Evolutionary conservation across 2,797 vertebrate species (phyloP).

Genomic region (Pyrrhura leucotis): DNA sequence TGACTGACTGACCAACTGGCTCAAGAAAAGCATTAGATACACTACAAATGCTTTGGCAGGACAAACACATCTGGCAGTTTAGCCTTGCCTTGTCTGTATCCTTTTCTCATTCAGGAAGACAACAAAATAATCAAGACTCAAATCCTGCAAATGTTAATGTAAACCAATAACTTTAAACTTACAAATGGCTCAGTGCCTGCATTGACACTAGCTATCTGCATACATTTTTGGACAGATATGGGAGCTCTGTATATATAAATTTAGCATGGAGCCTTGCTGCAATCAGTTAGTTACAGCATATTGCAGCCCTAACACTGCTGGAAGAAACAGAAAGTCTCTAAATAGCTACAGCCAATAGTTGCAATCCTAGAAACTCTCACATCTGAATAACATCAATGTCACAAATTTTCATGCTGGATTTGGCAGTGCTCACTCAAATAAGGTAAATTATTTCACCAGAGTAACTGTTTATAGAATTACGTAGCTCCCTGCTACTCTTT

Average conservation of each 20-base stretch:
- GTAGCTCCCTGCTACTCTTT: background rate
- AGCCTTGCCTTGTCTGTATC: background rate
- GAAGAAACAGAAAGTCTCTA: conserved; percentile 41
- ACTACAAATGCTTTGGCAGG: background rate
- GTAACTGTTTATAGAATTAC: background rate
- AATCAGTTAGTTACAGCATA: conserved; percentile 66
- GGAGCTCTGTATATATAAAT: conserved; percentile 43
- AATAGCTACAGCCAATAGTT: background rate
- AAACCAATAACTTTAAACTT: conserved; percentile 55
- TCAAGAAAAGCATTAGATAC: conserved; percentile 38
- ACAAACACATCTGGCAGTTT: conserved; percentile 9
- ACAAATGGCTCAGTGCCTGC: background rate
- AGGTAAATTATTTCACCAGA: conserved; percentile 30
- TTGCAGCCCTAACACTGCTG: background rate
- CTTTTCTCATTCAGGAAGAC: conserved; percentile 16
- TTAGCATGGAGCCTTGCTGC: conserved; percentile 42
- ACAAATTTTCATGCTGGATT: conserved; percentile 39
- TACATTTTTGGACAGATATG: conserved; percentile 14
- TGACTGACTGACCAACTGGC: conserved; percentile 26
- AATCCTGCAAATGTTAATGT: conserved; percentile 31
- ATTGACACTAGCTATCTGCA: conserved; percentile 8
- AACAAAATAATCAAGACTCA: conserved; percentile 10
- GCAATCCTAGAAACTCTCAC: conserved; percentile 31
- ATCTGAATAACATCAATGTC: conserved; percentile 52
- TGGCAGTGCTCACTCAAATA: background rate